phyloP scores from a whole-genome alignment of 2,797 vertebrate genomes.

The Denticeps clupeoides region DNA sequence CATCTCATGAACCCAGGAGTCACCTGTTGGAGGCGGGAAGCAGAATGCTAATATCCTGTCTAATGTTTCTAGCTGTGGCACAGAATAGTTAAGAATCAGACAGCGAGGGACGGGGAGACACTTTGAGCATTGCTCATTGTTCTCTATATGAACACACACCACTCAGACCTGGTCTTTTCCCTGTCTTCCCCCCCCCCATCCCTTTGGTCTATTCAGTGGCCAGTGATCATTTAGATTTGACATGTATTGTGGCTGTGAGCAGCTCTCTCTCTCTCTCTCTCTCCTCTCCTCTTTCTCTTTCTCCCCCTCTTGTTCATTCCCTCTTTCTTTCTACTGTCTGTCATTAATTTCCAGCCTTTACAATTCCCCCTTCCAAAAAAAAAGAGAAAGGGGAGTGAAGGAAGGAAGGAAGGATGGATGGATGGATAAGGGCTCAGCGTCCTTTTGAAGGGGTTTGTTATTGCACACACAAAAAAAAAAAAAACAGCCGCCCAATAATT shows the following conservation, averaged over 20 bases:
- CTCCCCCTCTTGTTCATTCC: slow-evolving; percentile 18
- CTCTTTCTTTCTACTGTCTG: slow-evolving; percentile 54
- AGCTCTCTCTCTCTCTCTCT: slow-evolving; percentile 56
- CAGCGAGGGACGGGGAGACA: slow-evolving; percentile 64
- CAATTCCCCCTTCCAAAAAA: slow-evolving; percentile 57
- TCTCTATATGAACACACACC: slow-evolving; percentile 15
- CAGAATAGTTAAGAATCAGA: slow-evolving; percentile 23
- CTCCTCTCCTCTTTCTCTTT: slow-evolving; percentile 30
- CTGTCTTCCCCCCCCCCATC: slow-evolving; percentile 32
- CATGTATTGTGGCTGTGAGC: slow-evolving; percentile 79
- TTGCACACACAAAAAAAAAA: slow-evolving; percentile 52
- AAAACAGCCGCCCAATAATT: slow-evolving; percentile 82
- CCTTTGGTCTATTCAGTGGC: slow-evolving; percentile 73
- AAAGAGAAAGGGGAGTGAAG: slow-evolving; percentile 50
- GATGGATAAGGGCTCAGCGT: slow-evolving; percentile 78
- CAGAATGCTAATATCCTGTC: slow-evolving; percentile 19
- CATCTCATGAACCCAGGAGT: not conserved
- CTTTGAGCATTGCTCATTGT: slow-evolving; percentile 66
- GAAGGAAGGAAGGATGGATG: slow-evolving; percentile 36
- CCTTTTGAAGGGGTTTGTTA: slow-evolving; percentile 58
- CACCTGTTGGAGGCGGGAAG: not conserved
- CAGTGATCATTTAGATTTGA: slow-evolving; percentile 85
- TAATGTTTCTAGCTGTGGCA: slow-evolving; percentile 15
- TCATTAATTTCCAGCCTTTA: slow-evolving; percentile 78
- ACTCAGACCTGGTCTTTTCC: slow-evolving; percentile 27